Conservation (phyloP, 1,140 invertebrate species). For the Leptoteleia sp. region DNA sequence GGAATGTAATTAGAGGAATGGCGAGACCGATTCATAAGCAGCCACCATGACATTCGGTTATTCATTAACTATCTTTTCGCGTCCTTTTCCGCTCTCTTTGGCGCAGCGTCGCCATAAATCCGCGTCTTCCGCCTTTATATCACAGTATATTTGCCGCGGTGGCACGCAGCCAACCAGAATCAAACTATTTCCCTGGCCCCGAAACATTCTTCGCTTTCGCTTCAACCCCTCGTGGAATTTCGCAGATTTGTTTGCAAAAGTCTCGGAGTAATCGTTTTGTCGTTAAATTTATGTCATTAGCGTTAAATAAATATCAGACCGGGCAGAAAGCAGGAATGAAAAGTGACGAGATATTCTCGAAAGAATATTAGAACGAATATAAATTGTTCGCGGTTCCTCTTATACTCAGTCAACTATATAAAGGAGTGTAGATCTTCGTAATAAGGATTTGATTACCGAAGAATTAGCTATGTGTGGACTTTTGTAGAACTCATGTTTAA, state of each 20-base stretch:
- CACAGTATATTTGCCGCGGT: slow-evolving; percentile 68
- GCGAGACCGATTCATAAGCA: slow-evolving; percentile 56
- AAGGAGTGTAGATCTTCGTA: too few species aligned
- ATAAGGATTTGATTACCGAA: too few species aligned
- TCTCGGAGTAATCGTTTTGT: slow-evolving; percentile 30
- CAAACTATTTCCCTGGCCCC: slow-evolving; percentile 42
- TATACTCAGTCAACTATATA: not conserved
- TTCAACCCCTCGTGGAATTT: slow-evolving; percentile 31
- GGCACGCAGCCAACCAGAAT: slow-evolving; percentile 70
- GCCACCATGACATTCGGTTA: slow-evolving; percentile 56
- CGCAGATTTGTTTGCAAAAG: slow-evolving; percentile 48
- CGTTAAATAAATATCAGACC: slow-evolving; percentile 34
- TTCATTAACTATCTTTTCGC: slow-evolving; percentile 63
- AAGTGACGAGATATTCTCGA: slow-evolving; percentile 5
- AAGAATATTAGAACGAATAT: not conserved
- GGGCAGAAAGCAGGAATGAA: slow-evolving; percentile 1
- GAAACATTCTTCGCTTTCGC: slow-evolving; percentile 41
- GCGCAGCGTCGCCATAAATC: slow-evolving; percentile 53
- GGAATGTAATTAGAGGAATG: slow-evolving; percentile 63
- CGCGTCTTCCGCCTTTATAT: slow-evolving; percentile 63
- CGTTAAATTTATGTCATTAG: slow-evolving; percentile 48
- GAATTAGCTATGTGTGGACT: too few species aligned
- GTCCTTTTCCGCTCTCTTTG: slow-evolving; percentile 54
- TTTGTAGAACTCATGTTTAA: too few species aligned
- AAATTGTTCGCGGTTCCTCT: slow-evolving; percentile 11